Evolutionary conservation across 2,113 vertebrate genomes (phyloP).

Genomic region (Oenanthe oenanthe): DNA sequence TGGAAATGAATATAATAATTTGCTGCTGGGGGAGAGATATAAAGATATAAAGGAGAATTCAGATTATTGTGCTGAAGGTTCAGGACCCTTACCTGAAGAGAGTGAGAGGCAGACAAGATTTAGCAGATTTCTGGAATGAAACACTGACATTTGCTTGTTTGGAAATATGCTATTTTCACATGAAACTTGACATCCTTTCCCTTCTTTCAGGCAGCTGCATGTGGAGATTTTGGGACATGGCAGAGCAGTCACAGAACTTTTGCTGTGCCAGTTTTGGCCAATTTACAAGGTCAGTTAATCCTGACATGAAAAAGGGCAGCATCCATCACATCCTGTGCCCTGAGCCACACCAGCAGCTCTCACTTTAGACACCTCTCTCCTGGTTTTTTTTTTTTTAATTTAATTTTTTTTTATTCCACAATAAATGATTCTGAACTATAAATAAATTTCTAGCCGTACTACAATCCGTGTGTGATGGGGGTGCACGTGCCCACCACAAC

Average conservation of each 20-base stretch:
- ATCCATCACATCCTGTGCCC: neutral
- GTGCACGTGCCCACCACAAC: rapidly evolving
- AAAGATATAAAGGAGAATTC: neutral
- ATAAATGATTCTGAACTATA: neutral
- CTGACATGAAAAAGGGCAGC: slow-evolving; percentile 28
- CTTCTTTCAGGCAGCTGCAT: neutral
- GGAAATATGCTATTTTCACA: neutral
- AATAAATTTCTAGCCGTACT: neutral
- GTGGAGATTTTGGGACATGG: neutral
- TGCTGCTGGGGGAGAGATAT: neutral
- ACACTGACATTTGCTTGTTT: neutral
- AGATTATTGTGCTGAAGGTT: neutral
- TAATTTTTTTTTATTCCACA: neutral
- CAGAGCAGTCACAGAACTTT: neutral
- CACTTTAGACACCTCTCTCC: neutral
- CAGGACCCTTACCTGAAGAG: neutral
- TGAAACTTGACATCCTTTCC: neutral
- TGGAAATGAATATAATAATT: neutral
- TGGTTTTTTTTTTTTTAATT: neutral
- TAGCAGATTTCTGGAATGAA: neutral
- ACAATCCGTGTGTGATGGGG: rapidly evolving
- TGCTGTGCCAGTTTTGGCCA: slow-evolving; percentile 14
- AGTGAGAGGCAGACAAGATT: neutral
- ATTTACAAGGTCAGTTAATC: neutral
- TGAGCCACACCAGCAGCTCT: neutral